Evolutionary conservation across 2,113 vertebrate genomes (phyloP).

Genomic region (Chaetops frenatus): DNA sequence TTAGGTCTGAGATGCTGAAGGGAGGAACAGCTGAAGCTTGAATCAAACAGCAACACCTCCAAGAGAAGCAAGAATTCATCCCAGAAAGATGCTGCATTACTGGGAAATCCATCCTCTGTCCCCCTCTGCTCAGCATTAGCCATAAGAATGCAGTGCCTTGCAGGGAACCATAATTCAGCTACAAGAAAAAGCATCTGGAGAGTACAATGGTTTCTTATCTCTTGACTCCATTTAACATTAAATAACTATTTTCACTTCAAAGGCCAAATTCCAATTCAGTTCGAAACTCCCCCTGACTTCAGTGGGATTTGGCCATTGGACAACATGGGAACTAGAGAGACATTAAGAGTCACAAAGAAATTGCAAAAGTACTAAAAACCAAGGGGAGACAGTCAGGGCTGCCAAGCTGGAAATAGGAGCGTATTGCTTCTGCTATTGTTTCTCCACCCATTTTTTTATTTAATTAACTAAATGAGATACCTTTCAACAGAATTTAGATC

Average conservation of each 20-base stretch:
- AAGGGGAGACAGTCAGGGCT: neutral
- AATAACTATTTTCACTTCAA: neutral
- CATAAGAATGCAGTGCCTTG: neutral
- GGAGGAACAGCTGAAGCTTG: neutral
- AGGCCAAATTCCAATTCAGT: neutral
- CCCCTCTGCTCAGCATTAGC: neutral
- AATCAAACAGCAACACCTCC: neutral
- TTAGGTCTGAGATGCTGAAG: neutral
- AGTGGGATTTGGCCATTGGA: neutral
- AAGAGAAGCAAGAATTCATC: neutral
- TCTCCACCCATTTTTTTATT: neutral
- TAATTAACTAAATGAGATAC: constrained; percentile 6
- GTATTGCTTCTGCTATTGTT: neutral
- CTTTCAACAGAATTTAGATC: constrained; percentile 30
- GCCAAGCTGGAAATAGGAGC: neutral
- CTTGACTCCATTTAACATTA: neutral
- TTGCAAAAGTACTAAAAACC: neutral
- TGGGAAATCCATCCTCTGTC: neutral
- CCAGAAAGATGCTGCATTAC: neutral
- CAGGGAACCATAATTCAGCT: neutral
- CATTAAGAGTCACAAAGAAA: neutral
- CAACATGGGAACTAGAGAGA: neutral
- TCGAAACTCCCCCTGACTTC: neutral
- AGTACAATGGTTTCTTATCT: neutral
- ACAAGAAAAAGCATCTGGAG: neutral